phyloP scores from a whole-genome alignment of 1,140 invertebrate species.

The Drosophila nigromelanica region DNA sequence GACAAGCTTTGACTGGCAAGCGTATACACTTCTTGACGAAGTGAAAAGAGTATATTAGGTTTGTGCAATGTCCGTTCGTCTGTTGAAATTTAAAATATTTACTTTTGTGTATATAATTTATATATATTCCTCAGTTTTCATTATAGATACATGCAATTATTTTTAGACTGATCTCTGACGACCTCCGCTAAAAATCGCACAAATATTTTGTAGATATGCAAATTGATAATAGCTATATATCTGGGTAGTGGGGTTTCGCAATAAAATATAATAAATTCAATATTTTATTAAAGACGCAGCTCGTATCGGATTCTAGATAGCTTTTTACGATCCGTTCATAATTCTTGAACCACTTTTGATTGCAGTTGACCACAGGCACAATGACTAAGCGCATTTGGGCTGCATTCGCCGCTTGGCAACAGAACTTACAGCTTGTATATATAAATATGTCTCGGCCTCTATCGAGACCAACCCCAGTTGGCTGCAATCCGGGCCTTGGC shows the following conservation, averaged over 20 bases:
- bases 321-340: conserved; percentile 23
- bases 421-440: conserved; percentile 21
- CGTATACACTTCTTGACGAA: no score
- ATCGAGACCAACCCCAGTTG: not conserved
- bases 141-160: no score
- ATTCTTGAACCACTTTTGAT: conserved; percentile 35
- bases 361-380: conserved; percentile 16
- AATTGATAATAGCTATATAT: no score
- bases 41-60: no score
- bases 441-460: not conserved
- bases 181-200: no score
- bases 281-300: conserved; percentile 11
- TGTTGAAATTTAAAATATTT: no score
- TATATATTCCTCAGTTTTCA: no score
- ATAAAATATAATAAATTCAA: not conserved
- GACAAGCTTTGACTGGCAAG: no score
- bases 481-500: conserved; percentile 44
- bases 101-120: no score
- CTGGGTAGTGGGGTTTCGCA: not conserved
- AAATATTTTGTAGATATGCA: no score
- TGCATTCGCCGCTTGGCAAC: conserved; percentile 44
- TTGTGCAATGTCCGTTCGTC: no score
- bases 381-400: conserved; percentile 27
- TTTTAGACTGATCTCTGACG: no score
- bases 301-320: conserved; percentile 14